Evolutionary conservation across 92 coral and sea anemone genomes (phyloP).

Genomic region (Meandrina meandrites): DNA sequence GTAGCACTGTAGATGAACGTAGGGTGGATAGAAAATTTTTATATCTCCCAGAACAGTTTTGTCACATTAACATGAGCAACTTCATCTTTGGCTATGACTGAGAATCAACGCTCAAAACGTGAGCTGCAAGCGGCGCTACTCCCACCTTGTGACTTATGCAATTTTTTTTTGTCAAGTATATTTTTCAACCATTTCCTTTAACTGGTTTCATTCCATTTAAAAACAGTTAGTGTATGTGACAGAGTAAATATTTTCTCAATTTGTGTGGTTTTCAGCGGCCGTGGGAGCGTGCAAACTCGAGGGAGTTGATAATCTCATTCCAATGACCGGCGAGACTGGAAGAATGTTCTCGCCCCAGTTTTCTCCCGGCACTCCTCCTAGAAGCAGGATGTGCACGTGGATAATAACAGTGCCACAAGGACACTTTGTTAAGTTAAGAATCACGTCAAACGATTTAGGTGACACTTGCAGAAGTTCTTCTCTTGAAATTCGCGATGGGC

Average conservation of each 20-base stretch:
- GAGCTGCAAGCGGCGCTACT: no score
- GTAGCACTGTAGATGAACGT: no score
- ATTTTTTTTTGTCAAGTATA: no score
- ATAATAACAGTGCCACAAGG: slow-evolving; percentile 48
- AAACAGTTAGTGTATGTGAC: no score
- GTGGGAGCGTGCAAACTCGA: slow-evolving; percentile 59
- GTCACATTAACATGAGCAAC: no score
- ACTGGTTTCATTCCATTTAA: no score
- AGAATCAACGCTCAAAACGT: no score
- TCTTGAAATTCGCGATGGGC: slow-evolving; percentile 58
- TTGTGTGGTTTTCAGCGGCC: slow-evolving; percentile 41
- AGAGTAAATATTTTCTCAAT: background rate
- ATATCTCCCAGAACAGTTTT: no score
- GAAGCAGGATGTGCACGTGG: slow-evolving; percentile 61
- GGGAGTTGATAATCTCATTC: slow-evolving; percentile 51
- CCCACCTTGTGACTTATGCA: no score
- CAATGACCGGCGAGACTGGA: slow-evolving; percentile 36
- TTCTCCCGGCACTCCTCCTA: slow-evolving; percentile 30
- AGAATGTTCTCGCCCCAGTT: slow-evolving; percentile 51
- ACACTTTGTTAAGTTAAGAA: slow-evolving; percentile 38
- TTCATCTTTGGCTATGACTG: no score
- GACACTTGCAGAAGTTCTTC: background rate
- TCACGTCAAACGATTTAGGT: background rate
- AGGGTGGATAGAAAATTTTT: no score
- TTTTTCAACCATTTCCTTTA: no score